Conservation (phyloP, 2,888 invertebrate genomes). For the Tiphia femorata region DNA sequence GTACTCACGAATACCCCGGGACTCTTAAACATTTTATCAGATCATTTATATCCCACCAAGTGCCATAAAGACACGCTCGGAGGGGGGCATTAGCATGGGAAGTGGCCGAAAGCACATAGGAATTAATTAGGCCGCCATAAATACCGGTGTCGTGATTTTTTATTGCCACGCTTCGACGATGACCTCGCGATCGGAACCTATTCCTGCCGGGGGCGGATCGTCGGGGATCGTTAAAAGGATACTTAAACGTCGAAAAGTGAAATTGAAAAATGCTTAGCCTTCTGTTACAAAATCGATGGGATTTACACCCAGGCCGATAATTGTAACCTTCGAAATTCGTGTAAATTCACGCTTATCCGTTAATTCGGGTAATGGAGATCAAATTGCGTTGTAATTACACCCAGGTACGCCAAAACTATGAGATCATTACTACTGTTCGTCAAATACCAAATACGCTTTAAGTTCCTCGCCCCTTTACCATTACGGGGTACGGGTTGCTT, state of each 20-base stretch:
- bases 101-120: constrained; percentile 54
- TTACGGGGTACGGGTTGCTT: too few species aligned
- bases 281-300: too few species aligned
- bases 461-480: not conserved
- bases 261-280: too few species aligned
- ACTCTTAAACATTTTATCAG: constrained; percentile 60
- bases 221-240: too few species aligned
- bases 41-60: constrained; percentile 59
- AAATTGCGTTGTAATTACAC: too few species aligned
- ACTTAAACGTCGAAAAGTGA: too few species aligned
- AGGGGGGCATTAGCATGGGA: constrained; percentile 56
- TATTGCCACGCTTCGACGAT: constrained; percentile 28
- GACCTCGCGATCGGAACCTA: too few species aligned
- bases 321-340: too few species aligned
- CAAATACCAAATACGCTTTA: not conserved
- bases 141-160: constrained; percentile 42
- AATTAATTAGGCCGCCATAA: constrained; percentile 61
- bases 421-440: not conserved
- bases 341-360: too few species aligned
- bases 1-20: constrained; percentile 23
- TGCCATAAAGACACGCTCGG: constrained; percentile 52
- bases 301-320: too few species aligned
- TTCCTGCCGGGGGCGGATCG: too few species aligned
- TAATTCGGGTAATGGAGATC: too few species aligned
- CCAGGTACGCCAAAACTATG: not conserved